Evolutionary conservation across 2,888 invertebrate species (phyloP).

Genomic region (Trachelus stipa): DNA sequence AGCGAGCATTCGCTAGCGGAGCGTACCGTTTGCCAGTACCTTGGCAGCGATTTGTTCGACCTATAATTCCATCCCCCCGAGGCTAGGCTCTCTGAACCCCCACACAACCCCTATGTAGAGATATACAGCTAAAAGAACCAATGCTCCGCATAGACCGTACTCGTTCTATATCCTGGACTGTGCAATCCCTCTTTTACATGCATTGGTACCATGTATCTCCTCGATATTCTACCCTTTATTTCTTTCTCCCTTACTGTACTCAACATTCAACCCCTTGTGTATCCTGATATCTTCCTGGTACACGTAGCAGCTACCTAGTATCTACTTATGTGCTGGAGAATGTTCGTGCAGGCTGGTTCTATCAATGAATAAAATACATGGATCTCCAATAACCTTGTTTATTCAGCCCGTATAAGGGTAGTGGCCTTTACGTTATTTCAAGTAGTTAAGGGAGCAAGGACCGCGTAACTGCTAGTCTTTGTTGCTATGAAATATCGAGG

Average conservation of each 20-base stretch:
- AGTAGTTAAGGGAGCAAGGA: neutral
- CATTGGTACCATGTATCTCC: neutral
- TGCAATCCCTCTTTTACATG: neutral
- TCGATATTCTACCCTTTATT: neutral
- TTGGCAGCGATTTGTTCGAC: neutral
- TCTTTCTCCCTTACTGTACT: neutral
- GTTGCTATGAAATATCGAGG: neutral
- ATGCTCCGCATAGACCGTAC: neutral
- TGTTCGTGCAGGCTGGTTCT: neutral
- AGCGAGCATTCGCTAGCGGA: neutral
- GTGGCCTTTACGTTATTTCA: neutral
- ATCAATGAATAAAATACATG: neutral
- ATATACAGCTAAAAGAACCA: neutral
- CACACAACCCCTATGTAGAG: neutral
- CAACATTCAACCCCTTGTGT: neutral
- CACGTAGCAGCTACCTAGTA: neutral
- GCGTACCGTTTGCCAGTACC: neutral
- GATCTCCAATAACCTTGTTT: neutral
- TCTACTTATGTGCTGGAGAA: neutral
- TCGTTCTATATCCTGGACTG: neutral
- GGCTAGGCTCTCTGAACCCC: neutral
- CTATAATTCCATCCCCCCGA: neutral
- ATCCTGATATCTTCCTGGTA: neutral
- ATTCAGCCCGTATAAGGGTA: neutral
- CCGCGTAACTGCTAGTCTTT: neutral